Conservation (phyloP, 2,888 invertebrate genomes). For the Atrina japonica region DNA sequence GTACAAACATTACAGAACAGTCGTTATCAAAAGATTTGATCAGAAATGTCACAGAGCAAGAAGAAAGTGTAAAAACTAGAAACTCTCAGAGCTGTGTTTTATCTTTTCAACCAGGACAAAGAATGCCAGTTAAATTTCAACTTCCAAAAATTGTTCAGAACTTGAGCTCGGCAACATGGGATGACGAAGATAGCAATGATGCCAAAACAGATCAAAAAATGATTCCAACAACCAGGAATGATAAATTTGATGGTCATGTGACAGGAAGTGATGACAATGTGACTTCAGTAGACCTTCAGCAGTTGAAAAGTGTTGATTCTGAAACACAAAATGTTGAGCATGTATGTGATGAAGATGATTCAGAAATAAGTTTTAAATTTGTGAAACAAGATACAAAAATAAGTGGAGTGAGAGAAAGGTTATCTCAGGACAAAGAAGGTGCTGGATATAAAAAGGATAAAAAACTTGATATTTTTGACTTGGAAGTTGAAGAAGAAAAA, state of each 20-base stretch:
- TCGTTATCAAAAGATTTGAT: background rate
- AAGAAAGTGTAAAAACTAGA: constrained; percentile 13
- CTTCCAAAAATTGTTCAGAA: constrained; percentile 7
- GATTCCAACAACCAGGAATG: background rate
- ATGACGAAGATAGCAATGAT: constrained; percentile 11
- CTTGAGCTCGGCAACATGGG: constrained; percentile 22
- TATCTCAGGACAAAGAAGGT: too few relatives aligned
- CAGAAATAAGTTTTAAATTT: constrained; percentile 14
- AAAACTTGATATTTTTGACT: too few relatives aligned
- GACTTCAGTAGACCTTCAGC: too few relatives aligned
- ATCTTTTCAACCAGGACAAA: background rate
- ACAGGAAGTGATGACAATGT: too few relatives aligned
- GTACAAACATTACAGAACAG: constrained; percentile 5
- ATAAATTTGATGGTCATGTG: background rate
- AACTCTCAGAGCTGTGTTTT: background rate
- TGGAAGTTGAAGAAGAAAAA: too few relatives aligned
- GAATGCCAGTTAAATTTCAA: constrained; percentile 30
- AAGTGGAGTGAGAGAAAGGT: background rate
- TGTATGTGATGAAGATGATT: constrained; percentile 21
- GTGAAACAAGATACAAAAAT: background rate
- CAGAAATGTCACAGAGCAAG: constrained; percentile 24
- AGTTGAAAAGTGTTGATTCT: too few relatives aligned
- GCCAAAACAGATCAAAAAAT: background rate
- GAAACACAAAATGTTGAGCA: too few relatives aligned
- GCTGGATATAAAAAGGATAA: too few relatives aligned